phyloP scores from a whole-genome alignment of 2,888 invertebrate genomes.

The Allacma fusca region DNA sequence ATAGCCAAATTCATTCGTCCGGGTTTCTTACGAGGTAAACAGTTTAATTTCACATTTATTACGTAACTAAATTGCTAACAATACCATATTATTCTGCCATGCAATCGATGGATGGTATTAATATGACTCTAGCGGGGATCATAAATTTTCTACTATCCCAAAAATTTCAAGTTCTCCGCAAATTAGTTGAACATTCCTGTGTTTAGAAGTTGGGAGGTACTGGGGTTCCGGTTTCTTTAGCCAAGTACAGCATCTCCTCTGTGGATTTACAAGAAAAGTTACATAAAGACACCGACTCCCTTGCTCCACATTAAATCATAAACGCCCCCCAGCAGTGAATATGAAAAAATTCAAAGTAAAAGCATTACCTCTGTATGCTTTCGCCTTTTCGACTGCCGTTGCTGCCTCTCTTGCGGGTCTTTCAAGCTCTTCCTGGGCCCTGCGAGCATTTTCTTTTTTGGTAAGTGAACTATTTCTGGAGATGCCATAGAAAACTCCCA shows the following conservation, averaged over 20 bases:
- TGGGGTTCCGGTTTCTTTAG: constrained; percentile 62
- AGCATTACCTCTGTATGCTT: constrained; percentile 69
- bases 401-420: constrained; percentile 66
- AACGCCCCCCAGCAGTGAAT: not conserved
- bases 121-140: constrained; percentile 9
- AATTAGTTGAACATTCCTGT: constrained; percentile 7
- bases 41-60: constrained; percentile 14
- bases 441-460: constrained; percentile 61
- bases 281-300: no score
- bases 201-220: constrained; percentile 62
- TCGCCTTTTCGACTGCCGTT: constrained; percentile 76
- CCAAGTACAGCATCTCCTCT: constrained; percentile 63
- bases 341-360: not conserved
- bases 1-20: not conserved
- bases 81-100: not conserved
- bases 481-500: constrained; percentile 79
- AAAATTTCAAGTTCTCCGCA: constrained; percentile 7
- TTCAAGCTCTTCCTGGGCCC: constrained; percentile 62
- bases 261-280: no score
- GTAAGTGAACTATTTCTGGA: constrained; percentile 65
- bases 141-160: constrained; percentile 5
- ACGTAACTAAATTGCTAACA: constrained; percentile 16
- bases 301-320: not conserved
- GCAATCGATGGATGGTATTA: constrained; percentile 4
- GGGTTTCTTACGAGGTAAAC: not conserved